Base-by-base conservation (phyloP, 2,797 vertebrate genomes). In the Rousettus madagascariensis region DNA sequence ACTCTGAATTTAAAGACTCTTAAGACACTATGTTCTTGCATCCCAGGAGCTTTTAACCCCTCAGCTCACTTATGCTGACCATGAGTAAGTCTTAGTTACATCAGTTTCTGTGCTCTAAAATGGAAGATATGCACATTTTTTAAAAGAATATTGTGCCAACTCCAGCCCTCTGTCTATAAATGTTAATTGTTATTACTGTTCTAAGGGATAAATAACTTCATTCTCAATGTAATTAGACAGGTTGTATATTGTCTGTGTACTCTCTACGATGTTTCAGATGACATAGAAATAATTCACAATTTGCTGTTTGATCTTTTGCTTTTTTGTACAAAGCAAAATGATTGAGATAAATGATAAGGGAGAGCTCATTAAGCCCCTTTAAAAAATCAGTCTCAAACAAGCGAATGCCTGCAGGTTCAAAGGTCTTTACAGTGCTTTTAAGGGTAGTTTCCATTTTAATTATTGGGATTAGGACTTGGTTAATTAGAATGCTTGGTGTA, bases 401-500 rank as follows among this genome's bases (percentile, higher is more conserved):
- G 59, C 38, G 65, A 82, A 78, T 86, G 71, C 66, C 59, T 95
- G 8, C 17, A 78, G 51, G 95, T 69, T 90, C 77, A 79, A 46
- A 90, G 46, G 53, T 90, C 46, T 90, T 90, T 75, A 86, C 36
- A 46, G 79, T 43, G 49, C 55, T 49, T 94, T 94, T 86, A 84
- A 95, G 75, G 9, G 30, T 74, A 36, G 57, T 87, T 96, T 88
- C 49, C 20, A 59, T 96, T 93, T 92, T 88, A 95, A 96, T 96
- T 91, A 83, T 82, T 88, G 61, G 30, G n/a, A 83, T 88, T 90
- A 85, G 68, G 55, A 75, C 36, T 86, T 97, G 82, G 22, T 74
- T 97, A 79, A 96, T 92, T 94, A 83, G 89, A 75, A 88, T 63
- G 43, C 46, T 65, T 91, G 63, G 38, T 46, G 26, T 69, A 91